A percentile compares a stretch with the other conserved stretches of the same genome.
These are phyloP conservation scores for Eucidaris tribuloides DNA, from an alignment of 35 echinoderm and acorn worm genomes.

Conservation along the genomic window DNA sequence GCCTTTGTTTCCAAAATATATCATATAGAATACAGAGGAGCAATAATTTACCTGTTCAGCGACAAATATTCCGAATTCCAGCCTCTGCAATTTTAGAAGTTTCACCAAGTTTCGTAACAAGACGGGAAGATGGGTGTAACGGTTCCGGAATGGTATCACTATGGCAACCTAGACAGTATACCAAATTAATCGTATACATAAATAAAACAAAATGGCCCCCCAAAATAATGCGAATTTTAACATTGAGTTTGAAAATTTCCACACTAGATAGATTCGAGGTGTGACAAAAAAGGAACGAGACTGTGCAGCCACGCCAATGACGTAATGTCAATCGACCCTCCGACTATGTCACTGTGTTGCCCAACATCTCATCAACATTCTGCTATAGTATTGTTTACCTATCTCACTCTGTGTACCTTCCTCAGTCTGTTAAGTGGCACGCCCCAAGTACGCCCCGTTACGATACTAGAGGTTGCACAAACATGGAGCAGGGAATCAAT, in stretches of 20 bases:
- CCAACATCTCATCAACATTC: too few relatives aligned
- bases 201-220: neutral
- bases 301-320: too few relatives aligned
- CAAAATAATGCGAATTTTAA: neutral
- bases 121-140: neutral
- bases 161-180: neutral
- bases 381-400: too few relatives aligned
- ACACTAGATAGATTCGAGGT: neutral
- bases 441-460: too few relatives aligned
- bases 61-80: slow-evolving; percentile 10
- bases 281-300: too few relatives aligned
- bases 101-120: slow-evolving; percentile 3
- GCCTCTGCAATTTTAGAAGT: neutral
- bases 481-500: too few relatives aligned
- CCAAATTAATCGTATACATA: neutral
- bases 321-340: neutral
- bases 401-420: too few relatives aligned
- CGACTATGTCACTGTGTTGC: neutral
- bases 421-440: too few relatives aligned
- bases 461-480: too few relatives aligned
- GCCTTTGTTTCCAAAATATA: neutral
- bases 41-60: neutral
- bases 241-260: neutral
- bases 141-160: slow-evolving; percentile 3
- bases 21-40: neutral